Evolutionary conservation across 1,140 invertebrate species (phyloP).

Genomic region (Procambarus clarkii): DNA sequence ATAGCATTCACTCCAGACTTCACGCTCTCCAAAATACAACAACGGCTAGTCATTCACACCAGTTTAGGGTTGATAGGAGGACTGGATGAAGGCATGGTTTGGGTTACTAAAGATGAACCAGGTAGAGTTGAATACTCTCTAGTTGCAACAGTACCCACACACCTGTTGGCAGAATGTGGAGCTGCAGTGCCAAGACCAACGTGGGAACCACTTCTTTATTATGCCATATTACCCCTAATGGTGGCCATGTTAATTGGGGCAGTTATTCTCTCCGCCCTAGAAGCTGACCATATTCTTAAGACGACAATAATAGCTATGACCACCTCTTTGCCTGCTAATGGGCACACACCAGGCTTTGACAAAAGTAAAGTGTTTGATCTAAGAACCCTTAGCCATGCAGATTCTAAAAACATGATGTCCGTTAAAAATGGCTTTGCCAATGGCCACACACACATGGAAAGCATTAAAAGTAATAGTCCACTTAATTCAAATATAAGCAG

Average conservation of each 20-base stretch:
- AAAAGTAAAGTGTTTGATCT: conserved; percentile 71
- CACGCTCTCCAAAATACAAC: conserved; percentile 86
- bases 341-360: conserved; percentile 58
- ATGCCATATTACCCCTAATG: conserved; percentile 81
- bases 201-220: conserved; percentile 88
- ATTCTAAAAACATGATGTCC: conserved; percentile 68
- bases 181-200: conserved; percentile 84
- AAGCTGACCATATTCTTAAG: conserved; percentile 83
- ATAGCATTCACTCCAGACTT: conserved; percentile 96
- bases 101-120: conserved; percentile 76
- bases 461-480: conserved; percentile 49
- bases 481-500: conserved; percentile 11
- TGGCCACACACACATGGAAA: conserved; percentile 72
- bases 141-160: conserved; percentile 86
- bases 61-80: conserved; percentile 78
- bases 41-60: conserved; percentile 79
- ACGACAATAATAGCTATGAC: conserved; percentile 64
- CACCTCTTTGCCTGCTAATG: conserved; percentile 60
- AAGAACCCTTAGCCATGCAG: conserved; percentile 55
- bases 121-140: conserved; percentile 83
- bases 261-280: conserved; percentile 84
- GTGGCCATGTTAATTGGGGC: conserved; percentile 82
- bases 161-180: conserved; percentile 85
- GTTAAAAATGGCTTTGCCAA: conserved; percentile 73
- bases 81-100: conserved; percentile 29